Evolutionary conservation across 2,113 vertebrate genomes (phyloP).

Genomic region (Paralichthys olivaceus): DNA sequence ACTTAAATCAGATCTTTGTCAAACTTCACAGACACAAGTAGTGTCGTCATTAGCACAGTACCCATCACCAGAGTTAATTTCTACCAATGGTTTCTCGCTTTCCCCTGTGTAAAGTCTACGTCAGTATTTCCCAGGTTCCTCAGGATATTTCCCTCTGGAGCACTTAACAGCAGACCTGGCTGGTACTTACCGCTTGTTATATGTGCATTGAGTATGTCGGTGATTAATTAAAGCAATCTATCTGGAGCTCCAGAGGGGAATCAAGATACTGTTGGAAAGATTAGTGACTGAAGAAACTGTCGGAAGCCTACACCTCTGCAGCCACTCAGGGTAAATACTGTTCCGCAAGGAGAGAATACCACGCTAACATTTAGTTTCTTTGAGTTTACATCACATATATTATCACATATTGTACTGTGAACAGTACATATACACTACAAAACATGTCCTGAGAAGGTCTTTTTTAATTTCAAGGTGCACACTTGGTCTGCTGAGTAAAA

Average conservation of each 20-base stretch:
- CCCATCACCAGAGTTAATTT: constrained; percentile 30
- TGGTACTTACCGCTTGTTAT: constrained; percentile 61
- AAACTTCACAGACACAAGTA: background rate
- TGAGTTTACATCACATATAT: background rate
- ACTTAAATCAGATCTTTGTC: background rate
- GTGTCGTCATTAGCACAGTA: background rate
- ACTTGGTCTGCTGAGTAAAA: no score
- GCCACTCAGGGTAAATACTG: constrained; percentile 18
- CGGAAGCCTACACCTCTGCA: constrained; percentile 4
- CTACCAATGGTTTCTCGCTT: constrained; percentile 17
- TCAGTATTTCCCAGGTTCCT: constrained; percentile 33
- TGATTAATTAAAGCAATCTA: constrained; percentile 75
- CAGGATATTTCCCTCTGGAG: constrained; percentile 48
- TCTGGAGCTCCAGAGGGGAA: constrained; percentile 49
- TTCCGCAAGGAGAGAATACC: background rate
- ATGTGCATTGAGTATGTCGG: constrained; percentile 54
- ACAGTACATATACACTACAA: no score
- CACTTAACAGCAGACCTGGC: constrained; percentile 54
- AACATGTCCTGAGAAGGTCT: no score
- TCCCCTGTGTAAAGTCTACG: constrained; percentile 32
- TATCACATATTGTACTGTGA: background rate
- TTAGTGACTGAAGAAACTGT: constrained; percentile 38
- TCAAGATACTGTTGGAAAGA: constrained; percentile 54
- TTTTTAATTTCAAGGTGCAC: no score
- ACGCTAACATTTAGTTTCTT: background rate